Evolutionary conservation across 2,888 invertebrate species (phyloP).

Genomic region (Clanis bilineata): DNA sequence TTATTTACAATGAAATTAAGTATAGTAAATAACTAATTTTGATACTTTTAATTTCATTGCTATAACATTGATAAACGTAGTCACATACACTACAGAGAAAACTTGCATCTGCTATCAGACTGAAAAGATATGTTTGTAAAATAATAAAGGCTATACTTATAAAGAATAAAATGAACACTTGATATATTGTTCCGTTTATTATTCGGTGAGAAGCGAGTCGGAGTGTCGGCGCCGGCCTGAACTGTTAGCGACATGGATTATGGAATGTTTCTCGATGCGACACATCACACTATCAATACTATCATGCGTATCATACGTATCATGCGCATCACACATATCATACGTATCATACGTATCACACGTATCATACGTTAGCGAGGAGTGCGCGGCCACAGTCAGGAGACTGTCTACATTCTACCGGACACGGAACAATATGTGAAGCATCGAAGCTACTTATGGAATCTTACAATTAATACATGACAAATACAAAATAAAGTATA

Average conservation of each 20-base stretch:
- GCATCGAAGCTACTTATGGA: slow-evolving; percentile 59
- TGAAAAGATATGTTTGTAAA: slow-evolving; percentile 75
- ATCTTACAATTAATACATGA: slow-evolving; percentile 68
- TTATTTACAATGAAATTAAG: slow-evolving; percentile 79
- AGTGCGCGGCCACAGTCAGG: slow-evolving; percentile 20
- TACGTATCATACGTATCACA: no score
- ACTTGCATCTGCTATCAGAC: slow-evolving; percentile 78
- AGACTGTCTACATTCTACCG: slow-evolving; percentile 72
- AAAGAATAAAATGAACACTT: slow-evolving; percentile 64
- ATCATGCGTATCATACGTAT: background rate
- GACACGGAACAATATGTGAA: slow-evolving; percentile 76
- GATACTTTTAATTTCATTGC: slow-evolving; percentile 76
- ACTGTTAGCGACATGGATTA: slow-evolving; percentile 73
- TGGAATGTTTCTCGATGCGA: slow-evolving; percentile 75
- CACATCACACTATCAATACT: slow-evolving; percentile 21
- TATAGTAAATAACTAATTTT: slow-evolving; percentile 65
- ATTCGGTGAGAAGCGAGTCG: slow-evolving; percentile 47
- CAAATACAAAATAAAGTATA: slow-evolving; percentile 69
- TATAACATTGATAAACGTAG: slow-evolving; percentile 74
- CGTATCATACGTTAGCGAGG: background rate
- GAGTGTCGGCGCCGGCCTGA: slow-evolving; percentile 32
- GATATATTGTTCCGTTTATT: slow-evolving; percentile 74
- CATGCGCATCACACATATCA: no score
- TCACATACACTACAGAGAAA: slow-evolving; percentile 79
- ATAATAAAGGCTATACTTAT: slow-evolving; percentile 73